Evolutionary conservation across 2,113 vertebrate species (phyloP).

Genomic region (Campylomormyrus numenius): DNA sequence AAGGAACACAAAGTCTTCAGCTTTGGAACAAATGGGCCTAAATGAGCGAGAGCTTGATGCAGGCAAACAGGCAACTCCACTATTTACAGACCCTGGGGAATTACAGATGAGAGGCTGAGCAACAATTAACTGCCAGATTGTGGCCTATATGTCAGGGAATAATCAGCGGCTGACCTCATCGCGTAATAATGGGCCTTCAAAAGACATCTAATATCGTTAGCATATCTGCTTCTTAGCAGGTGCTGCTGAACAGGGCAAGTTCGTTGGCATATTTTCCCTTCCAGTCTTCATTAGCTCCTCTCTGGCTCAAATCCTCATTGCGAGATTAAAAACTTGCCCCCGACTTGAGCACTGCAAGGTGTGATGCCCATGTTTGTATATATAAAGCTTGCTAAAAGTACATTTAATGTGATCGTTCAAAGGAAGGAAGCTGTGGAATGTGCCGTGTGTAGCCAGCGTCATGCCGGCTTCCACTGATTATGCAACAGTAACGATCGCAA

Average conservation of each 20-base stretch:
- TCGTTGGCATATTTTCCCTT: not conserved
- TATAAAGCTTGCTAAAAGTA: not conserved
- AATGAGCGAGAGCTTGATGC: not conserved
- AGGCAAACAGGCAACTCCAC: not conserved
- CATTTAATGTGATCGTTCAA: not conserved
- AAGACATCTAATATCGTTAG: not conserved
- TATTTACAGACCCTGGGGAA: not conserved
- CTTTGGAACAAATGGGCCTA: not conserved
- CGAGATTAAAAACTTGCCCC: not conserved
- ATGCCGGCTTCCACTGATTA: not conserved
- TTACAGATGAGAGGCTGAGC: conserved; percentile 1
- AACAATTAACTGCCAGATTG: not conserved
- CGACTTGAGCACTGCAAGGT: not conserved
- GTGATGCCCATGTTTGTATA: not conserved
- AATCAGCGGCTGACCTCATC: not conserved
- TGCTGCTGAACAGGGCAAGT: not conserved
- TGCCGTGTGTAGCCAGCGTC: not conserved
- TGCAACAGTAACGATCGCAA: not conserved
- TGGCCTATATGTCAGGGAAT: not conserved
- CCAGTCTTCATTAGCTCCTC: not conserved
- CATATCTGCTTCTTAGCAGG: not conserved
- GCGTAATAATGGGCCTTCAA: not conserved
- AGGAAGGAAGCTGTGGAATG: not conserved
- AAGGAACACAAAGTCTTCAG: not conserved
- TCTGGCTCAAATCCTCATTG: not conserved